These are phyloP conservation scores for Pollimyrus isidori DNA, from an alignment of 2,113 vertebrate genomes.

Conservation along the genomic window DNA sequence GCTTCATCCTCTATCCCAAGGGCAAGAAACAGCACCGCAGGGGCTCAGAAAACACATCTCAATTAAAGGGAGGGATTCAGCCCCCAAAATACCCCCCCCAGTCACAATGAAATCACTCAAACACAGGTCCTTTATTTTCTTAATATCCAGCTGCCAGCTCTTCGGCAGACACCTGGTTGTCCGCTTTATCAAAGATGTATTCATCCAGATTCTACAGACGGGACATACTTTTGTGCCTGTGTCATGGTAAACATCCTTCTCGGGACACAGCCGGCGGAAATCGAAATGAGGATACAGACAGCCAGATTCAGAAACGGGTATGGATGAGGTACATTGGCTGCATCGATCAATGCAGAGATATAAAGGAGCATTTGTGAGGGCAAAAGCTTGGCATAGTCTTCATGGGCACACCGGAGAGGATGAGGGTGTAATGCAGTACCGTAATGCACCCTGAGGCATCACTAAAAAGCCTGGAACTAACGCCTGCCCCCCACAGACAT, in stretches of 20 bases:
- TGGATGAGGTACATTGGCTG: neutral
- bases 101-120: neutral
- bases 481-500: neutral
- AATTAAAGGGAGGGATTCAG: slow-evolving; percentile 30
- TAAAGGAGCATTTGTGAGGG: neutral
- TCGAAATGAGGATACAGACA: neutral
- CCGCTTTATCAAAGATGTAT: neutral
- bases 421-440: neutral
- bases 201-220: neutral
- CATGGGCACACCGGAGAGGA: neutral
- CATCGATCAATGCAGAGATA: neutral
- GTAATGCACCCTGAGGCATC: neutral
- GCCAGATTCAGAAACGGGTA: neutral
- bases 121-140: neutral
- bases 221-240: neutral
- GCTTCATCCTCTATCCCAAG: slow-evolving; percentile 19
- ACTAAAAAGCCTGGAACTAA: neutral
- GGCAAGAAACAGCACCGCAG: slow-evolving; percentile 33
- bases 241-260: neutral
- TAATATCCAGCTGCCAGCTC: neutral
- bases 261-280: neutral
- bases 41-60: slow-evolving; percentile 39
- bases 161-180: neutral
- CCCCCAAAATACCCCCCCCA: slow-evolving; percentile 25
- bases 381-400: neutral